Evolutionary conservation across 1,140 invertebrate species (phyloP).

Genomic region (Meloidogyne floridensis): DNA sequence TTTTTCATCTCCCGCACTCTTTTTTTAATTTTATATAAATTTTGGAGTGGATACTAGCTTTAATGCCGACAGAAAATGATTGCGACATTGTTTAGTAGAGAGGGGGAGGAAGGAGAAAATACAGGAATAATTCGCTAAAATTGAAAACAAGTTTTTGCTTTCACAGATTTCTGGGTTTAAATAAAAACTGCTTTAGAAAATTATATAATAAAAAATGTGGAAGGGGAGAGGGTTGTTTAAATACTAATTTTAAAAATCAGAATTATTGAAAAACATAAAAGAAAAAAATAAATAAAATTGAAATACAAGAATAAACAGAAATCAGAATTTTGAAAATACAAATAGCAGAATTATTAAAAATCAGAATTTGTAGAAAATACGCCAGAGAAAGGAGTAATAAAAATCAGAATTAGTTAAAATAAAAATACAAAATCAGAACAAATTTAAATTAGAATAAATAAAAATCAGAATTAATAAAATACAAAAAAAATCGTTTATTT

Average conservation of each 20-base stretch:
- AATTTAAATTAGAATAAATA: no score
- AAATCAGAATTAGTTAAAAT: no score
- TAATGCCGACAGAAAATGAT: conserved; percentile 1
- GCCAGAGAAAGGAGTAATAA: no score
- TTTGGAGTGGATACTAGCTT: conserved; percentile 2
- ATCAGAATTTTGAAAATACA: no score
- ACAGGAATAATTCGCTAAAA: neutral
- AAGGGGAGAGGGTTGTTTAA: neutral
- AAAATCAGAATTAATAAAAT: no score
- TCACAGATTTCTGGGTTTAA: neutral
- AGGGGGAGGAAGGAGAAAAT: neutral
- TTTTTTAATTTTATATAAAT: neutral
- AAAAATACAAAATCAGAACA: no score
- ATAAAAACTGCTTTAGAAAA: neutral
- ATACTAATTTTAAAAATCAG: neutral
- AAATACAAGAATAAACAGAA: no score
- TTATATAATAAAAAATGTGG: conserved; percentile 2
- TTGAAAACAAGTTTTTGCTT: neutral
- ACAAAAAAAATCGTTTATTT: no score
- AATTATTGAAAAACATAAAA: neutral
- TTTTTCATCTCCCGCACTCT: conserved; percentile 7
- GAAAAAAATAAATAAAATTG: neutral
- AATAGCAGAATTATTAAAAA: no score
- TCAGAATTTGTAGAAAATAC: no score
- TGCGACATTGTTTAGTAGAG: neutral